Evolutionary conservation across 2,113 vertebrate genomes (phyloP), one percentile per base, ranked within the genome.

Genomic region (Coturnix japonica): DNA sequence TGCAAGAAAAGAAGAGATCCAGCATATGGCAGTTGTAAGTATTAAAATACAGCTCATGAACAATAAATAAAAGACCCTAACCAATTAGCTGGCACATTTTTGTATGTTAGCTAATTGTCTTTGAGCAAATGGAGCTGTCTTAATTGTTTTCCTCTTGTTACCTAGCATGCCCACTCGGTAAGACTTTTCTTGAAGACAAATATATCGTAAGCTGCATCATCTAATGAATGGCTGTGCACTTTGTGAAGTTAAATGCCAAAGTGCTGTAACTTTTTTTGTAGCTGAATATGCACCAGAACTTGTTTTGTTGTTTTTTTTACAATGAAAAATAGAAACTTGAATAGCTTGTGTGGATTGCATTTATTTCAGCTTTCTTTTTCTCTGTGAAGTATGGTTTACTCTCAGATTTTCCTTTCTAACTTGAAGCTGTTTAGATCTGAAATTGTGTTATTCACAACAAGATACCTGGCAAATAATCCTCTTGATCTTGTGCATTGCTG

Each of bases 11-110:
- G 97, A 99, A 99, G 97, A 98, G 98, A 88, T 99, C 99, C 91
- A 99, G 99, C 96, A 98, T 99, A 95, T 99, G 99, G 99, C 99
- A 99, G 87, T 99, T 99, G 99, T 99, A 98, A 99, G 99, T 98
- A 94, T 33, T 66, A 43, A 88, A 91, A 69, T 28, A 44, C 53
- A 87, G 25, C 17, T 76, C 22, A 25, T 22, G 60, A 66, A 33
- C 47, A 76, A 51, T 56, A 67, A 81, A 54, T 53, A 28, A 72
- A 74, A 92, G 53, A 47, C 66, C 65, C 73, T 57, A 80, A 81
- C 61, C 84, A 94, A 79, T 95, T 92, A 91, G 76, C 54, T 89
- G 64, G 90, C 59, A 90, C 23, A 56, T 51, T 71, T 86, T 93
- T 65, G 14, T 93, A 6, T 73, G 37, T 91, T 81, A 85, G 78